Percentiles rank a stretch among this genome's conserved stretches.
These are phyloP conservation scores for Heliconius hortense DNA, from an alignment of 2,888 invertebrate genomes.

Conservation along the genomic window DNA sequence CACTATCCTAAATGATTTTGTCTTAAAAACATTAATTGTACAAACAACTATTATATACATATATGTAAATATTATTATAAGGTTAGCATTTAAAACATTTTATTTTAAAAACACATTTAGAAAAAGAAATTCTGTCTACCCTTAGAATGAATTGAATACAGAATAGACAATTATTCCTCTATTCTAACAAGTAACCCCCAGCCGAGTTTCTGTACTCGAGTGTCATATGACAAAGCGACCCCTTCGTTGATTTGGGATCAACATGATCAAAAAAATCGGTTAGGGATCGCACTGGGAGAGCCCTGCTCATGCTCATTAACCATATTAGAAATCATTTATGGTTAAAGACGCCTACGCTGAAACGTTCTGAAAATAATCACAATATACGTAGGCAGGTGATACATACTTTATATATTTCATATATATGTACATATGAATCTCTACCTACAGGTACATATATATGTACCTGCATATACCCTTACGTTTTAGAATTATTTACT, in stretches of 20 bases:
- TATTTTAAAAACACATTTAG: neutral
- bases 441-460: neutral
- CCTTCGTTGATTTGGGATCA: conserved; percentile 69
- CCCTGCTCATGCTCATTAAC: conserved; percentile 47
- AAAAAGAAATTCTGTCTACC: conserved; percentile 22
- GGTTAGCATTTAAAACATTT: neutral
- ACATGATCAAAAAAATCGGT: conserved; percentile 72
- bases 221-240: conserved; percentile 79
- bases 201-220: conserved; percentile 70
- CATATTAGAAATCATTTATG: conserved; percentile 35
- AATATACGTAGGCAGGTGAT: neutral
- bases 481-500: neutral
- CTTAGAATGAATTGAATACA: conserved; percentile 47
- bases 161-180: conserved; percentile 67
- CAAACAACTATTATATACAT: neutral
- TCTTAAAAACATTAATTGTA: too few species aligned
- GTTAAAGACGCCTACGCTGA: neutral
- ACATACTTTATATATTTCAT: neutral
- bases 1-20: too few species aligned
- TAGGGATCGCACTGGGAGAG: conserved; percentile 66
- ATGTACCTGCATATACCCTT: neutral
- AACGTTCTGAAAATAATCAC: neutral
- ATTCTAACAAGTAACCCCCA: conserved; percentile 72
- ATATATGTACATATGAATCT: too few species aligned
- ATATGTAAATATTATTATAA: neutral